Evolutionary conservation across 2,888 invertebrate species (phyloP).

Genomic region (Galeopsomyia nigrocyanea): DNA sequence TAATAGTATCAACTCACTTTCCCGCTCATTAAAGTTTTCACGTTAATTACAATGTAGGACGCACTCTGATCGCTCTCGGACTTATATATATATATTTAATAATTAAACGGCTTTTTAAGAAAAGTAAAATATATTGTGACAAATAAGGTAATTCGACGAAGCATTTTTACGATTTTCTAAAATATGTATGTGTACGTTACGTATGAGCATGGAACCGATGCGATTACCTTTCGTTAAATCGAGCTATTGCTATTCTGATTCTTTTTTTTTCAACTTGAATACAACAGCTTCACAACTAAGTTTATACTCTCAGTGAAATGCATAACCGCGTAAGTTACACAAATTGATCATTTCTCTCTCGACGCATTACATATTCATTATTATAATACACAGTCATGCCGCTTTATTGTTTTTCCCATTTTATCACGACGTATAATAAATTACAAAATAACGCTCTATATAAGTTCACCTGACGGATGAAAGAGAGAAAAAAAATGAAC

Average conservation of each 20-base stretch:
- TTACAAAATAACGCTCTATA: slow-evolving; percentile 54
- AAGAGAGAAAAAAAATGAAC: slow-evolving; percentile 18
- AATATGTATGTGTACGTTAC: too few species aligned
- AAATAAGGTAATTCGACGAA: slow-evolving; percentile 30
- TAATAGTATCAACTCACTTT: slow-evolving; percentile 52
- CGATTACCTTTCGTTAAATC: slow-evolving; percentile 16
- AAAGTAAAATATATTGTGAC: slow-evolving; percentile 31
- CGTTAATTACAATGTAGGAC: slow-evolving; percentile 47
- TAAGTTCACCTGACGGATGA: slow-evolving; percentile 31
- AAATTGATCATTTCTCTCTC: slow-evolving; percentile 8
- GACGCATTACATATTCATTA: slow-evolving; percentile 22
- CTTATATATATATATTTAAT: slow-evolving; percentile 2
- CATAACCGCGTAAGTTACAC: slow-evolving; percentile 28
- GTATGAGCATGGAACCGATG: too few species aligned
- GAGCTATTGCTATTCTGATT: slow-evolving; percentile 36
- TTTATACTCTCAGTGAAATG: slow-evolving; percentile 35
- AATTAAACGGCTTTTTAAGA: slow-evolving; percentile 19
- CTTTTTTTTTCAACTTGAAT: slow-evolving; percentile 1
- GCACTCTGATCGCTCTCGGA: slow-evolving; percentile 19
- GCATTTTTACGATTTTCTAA: slow-evolving; percentile 11
- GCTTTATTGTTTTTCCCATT: slow-evolving; percentile 44
- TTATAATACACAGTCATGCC: slow-evolving; percentile 64
- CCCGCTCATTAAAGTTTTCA: slow-evolving; percentile 25
- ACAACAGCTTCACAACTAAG: slow-evolving; percentile 28
- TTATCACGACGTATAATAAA: slow-evolving; percentile 61